Evolutionary conservation across 2,888 invertebrate genomes (phyloP).

Genomic region (Uloborus plumipes): DNA sequence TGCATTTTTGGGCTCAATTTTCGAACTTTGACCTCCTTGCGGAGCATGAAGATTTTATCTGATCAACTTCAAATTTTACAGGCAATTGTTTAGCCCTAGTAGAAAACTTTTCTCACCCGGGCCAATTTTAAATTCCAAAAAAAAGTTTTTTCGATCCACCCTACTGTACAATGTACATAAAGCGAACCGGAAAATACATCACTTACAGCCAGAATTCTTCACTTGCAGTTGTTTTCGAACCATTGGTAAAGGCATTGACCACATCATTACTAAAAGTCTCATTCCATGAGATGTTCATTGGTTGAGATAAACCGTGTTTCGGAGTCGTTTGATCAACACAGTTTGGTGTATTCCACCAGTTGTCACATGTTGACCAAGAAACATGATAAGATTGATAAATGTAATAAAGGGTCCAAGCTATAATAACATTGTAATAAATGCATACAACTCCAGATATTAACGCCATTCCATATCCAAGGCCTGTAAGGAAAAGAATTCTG

Average conservation of each 20-base stretch:
- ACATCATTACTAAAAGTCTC: constrained; percentile 97
- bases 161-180: too few relatives aligned
- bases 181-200: too few relatives aligned
- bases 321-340: constrained; percentile 91
- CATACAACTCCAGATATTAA: constrained; percentile 99
- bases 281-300: constrained; percentile 73
- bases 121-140: too few relatives aligned
- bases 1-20: too few relatives aligned
- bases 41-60: too few relatives aligned
- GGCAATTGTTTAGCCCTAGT: too few relatives aligned
- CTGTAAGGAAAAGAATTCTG: constrained; percentile 73
- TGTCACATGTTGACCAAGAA: constrained; percentile 92
- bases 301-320: constrained; percentile 13
- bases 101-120: too few relatives aligned
- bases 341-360: constrained; percentile 92
- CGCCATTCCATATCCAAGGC: constrained; percentile 97
- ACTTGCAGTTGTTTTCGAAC: constrained; percentile 49
- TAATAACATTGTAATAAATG: constrained; percentile 97
- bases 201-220: constrained; percentile 66
- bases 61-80: too few relatives aligned
- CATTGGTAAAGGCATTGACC: constrained; percentile 56
- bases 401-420: constrained; percentile 98
- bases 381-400: constrained; percentile 78
- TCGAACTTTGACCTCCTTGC: too few relatives aligned
- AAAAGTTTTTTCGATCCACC: too few relatives aligned